Evolutionary conservation across 35 echinoderm and acorn worm genomes (phyloP).

Genomic region (Stichopus chloronotus): DNA sequence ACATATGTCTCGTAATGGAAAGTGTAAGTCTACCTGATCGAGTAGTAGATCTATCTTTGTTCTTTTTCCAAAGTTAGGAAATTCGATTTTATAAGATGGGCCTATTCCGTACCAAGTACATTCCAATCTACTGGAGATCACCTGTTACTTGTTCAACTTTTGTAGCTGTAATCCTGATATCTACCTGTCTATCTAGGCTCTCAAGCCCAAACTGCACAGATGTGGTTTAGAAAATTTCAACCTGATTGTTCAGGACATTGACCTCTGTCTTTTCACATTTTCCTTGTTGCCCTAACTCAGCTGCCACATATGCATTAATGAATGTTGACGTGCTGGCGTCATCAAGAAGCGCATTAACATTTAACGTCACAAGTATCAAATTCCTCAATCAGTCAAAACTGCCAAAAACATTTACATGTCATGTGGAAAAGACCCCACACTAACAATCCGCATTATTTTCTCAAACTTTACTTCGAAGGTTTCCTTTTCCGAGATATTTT

Average conservation of each 20-base stretch:
- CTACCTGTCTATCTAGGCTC: not conserved
- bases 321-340: constrained; percentile 38
- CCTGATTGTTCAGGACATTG: constrained; percentile 5
- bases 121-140: not conserved
- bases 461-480: too few species aligned
- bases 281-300: not conserved
- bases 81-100: constrained; percentile 24
- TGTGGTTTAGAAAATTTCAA: constrained; percentile 35
- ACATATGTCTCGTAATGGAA: constrained; percentile 13
- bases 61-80: constrained; percentile 27
- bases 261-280: not conserved
- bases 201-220: not conserved
- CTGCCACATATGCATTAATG: not conserved
- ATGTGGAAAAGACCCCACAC: too few species aligned
- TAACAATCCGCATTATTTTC: too few species aligned
- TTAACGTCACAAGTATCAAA: too few species aligned
- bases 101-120: constrained; percentile 12
- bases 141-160: constrained; percentile 7
- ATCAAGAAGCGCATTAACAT: constrained; percentile 34
- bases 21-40: not conserved
- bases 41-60: constrained; percentile 29
- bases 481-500: too few species aligned
- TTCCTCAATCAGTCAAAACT: too few species aligned
- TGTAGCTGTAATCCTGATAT: not conserved
- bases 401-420: too few species aligned